Conservation (phyloP, 1,140 invertebrate genomes). For the Pseudomyrmex concolor region DNA sequence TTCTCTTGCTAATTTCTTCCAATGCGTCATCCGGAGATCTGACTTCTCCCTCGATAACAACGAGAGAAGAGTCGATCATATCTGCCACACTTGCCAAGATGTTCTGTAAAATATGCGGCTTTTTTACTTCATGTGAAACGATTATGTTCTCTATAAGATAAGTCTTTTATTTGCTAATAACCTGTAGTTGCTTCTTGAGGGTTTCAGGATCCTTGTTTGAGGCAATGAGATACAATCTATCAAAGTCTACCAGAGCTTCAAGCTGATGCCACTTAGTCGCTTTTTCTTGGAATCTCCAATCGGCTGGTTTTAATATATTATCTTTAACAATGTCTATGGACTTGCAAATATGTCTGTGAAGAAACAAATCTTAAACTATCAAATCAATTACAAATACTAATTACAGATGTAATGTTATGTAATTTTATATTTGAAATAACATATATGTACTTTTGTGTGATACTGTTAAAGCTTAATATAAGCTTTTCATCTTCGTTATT, state of each 20-base stretch:
- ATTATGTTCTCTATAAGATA: background rate
- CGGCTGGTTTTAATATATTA: conserved; percentile 85
- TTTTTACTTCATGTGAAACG: conserved; percentile 4
- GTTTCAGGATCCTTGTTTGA: conserved; percentile 86
- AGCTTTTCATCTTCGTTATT: conserved; percentile 84
- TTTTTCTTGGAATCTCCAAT: conserved; percentile 88
- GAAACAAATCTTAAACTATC: conserved; percentile 64
- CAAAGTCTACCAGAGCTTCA: conserved; percentile 89
- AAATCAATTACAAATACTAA: conserved; percentile 72
- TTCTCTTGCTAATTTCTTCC: conserved; percentile 86
- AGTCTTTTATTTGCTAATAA: conserved; percentile 72
- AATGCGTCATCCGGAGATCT: conserved; percentile 85
- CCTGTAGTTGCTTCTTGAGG: conserved; percentile 89
- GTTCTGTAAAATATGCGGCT: conserved; percentile 67
- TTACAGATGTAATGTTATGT: background rate
- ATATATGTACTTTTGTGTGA: conserved; percentile 80
- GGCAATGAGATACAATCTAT: conserved; percentile 88
- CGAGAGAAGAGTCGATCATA: conserved; percentile 86
- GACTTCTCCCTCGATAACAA: conserved; percentile 88
- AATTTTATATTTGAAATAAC: conserved; percentile 23
- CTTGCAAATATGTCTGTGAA: conserved; percentile 76
- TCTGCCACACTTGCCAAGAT: conserved; percentile 77
- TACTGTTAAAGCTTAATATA: conserved; percentile 84
- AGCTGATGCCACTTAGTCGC: conserved; percentile 89
- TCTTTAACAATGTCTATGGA: conserved; percentile 74